phyloP scores from a whole-genome alignment of 2,113 vertebrate genomes.

The Girardinichthys multiradiatus region DNA sequence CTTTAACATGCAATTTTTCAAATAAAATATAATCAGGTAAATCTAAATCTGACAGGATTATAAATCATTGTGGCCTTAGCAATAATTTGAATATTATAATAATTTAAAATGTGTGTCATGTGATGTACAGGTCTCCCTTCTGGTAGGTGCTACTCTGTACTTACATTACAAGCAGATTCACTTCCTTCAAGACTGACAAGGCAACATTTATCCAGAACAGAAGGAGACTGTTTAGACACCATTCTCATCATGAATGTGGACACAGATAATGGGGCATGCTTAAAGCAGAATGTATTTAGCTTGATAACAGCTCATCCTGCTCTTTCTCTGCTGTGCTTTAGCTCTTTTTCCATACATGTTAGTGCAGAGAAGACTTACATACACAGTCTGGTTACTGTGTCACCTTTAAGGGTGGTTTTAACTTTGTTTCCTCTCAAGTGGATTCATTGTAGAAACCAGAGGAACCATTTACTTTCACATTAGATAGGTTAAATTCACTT shows the following conservation, averaged over 20 bases:
- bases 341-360: neutral
- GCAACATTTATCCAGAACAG: conserved; percentile 58
- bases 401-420: neutral
- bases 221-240: neutral
- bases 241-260: neutral
- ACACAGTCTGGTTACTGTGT: neutral
- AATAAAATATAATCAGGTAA: too few species aligned
- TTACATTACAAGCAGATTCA: conserved; percentile 75
- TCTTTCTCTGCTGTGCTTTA: neutral
- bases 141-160: conserved; percentile 65
- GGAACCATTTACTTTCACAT: neutral
- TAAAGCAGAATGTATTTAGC: neutral
- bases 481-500: too few species aligned
- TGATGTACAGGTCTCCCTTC: conserved; percentile 60
- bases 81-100: neutral
- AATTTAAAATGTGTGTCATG: neutral
- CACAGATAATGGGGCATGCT: neutral
- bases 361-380: neutral
- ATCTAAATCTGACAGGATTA: neutral
- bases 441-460: neutral
- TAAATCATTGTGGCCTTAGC: neutral
- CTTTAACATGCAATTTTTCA: too few species aligned
- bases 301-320: neutral
- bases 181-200: conserved; percentile 72
- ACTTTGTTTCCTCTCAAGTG: neutral